These are phyloP conservation scores for Melipona bicolor DNA, from an alignment of 2,888 invertebrate species.

Conservation along the genomic window DNA sequence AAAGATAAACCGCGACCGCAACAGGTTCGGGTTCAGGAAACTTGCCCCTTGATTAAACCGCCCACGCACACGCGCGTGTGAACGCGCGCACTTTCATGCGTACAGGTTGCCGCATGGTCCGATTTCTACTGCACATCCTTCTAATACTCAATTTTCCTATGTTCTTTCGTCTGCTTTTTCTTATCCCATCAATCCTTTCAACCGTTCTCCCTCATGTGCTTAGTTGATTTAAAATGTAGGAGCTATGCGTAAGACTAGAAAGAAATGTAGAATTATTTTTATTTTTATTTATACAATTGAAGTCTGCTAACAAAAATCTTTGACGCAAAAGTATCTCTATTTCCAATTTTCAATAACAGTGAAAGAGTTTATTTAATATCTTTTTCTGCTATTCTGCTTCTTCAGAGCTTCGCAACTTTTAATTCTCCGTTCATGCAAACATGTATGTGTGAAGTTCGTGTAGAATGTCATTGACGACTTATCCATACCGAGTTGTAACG, in stretches of 20 bases:
- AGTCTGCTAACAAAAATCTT: no score
- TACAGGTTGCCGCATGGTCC: conserved; percentile 17
- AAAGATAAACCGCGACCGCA: conserved; percentile 58
- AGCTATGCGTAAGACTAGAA: not conserved
- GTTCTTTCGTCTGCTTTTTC: not conserved
- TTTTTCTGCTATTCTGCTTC: not conserved
- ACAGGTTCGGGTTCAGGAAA: conserved; percentile 72
- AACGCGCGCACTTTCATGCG: not conserved
- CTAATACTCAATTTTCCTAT: not conserved
- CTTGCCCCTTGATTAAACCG: conserved; percentile 65
- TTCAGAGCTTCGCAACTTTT: not conserved
- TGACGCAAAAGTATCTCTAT: no score
- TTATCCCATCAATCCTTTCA: not conserved
- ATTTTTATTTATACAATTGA: not conserved
- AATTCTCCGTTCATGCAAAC: not conserved
- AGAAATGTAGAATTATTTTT: not conserved
- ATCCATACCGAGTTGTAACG: not conserved
- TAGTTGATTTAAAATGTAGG: not conserved
- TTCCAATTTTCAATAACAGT: not conserved
- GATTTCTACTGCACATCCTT: conserved; percentile 7
- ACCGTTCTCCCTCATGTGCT: not conserved
- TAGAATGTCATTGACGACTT: not conserved
- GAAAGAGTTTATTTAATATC: not conserved
- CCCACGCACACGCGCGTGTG: conserved; percentile 54
- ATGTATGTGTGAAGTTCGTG: no score